Percentiles rank a stretch among this genome's conserved stretches.
Conservation (phyloP, 1,140 invertebrate species). For the Zelostemma sp. region DNA sequence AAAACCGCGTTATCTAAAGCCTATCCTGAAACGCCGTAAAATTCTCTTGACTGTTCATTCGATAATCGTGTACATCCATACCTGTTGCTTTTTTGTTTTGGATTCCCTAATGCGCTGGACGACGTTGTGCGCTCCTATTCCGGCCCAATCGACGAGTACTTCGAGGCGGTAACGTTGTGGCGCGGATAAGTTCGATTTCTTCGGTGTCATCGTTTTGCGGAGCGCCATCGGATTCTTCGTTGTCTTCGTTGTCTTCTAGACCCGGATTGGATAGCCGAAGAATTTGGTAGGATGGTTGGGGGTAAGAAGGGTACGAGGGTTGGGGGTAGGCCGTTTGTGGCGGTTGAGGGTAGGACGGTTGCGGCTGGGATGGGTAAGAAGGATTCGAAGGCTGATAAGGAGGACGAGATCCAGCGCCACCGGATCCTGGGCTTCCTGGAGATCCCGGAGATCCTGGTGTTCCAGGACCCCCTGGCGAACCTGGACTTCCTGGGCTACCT, state of each 20-base stretch:
- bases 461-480: constrained; percentile 11
- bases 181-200: constrained; percentile 28
- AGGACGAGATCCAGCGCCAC: constrained; percentile 11
- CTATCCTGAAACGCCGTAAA: too few relatives aligned
- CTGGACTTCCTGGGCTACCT: constrained; percentile 2
- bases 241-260: constrained; percentile 18
- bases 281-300: constrained; percentile 26
- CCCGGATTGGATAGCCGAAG: constrained; percentile 22
- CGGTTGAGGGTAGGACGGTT: constrained; percentile 19
- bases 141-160: constrained; percentile 28
- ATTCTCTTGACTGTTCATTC: too few relatives aligned
- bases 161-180: constrained; percentile 22
- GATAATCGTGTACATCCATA: constrained; percentile 9
- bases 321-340: constrained; percentile 21
- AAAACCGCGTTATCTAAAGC: too few relatives aligned
- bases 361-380: constrained; percentile 17
- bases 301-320: constrained; percentile 23
- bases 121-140: constrained; percentile 25
- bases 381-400: constrained; percentile 4
- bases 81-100: constrained; percentile 17
- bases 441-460: constrained; percentile 16
- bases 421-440: constrained; percentile 6
- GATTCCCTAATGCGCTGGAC: constrained; percentile 16
- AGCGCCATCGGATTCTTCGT: constrained; percentile 13
- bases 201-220: constrained; percentile 22